Percentiles rank a stretch among this genome's conserved stretches.
Conservation (phyloP, 1,140 invertebrate species). For the Brachionus koreanus region DNA sequence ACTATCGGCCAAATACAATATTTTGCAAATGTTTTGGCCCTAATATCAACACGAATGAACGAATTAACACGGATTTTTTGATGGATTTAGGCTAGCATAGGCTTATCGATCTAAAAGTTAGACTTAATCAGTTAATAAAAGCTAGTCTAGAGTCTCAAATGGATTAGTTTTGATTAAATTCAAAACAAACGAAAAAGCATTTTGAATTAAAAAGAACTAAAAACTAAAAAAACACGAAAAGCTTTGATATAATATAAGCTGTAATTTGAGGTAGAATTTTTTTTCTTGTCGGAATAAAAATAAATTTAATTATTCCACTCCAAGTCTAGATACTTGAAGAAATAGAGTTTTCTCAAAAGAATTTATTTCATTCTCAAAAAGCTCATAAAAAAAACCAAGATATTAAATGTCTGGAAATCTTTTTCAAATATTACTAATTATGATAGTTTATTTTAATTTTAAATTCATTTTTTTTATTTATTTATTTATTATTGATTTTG, state of each 20-base stretch:
- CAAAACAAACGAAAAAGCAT: neutral
- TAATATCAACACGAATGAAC: neutral
- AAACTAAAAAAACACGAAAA: neutral
- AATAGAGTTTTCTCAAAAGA: too few relatives aligned
- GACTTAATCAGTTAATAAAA: neutral
- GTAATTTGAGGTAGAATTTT: neutral
- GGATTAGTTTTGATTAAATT: neutral
- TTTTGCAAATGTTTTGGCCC: neutral
- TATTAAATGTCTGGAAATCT: neutral
- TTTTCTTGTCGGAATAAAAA: neutral
- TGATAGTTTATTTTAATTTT: neutral
- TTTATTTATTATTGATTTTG: neutral
- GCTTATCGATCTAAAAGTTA: neutral
- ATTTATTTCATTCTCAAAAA: too few relatives aligned
- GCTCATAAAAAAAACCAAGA: too few relatives aligned
- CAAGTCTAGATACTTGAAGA: neutral
- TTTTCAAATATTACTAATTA: neutral
- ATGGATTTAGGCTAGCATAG: neutral
- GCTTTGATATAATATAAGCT: neutral
- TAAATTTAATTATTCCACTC: neutral
- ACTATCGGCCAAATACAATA: neutral
- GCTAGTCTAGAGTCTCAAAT: neutral
- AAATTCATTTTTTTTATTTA: neutral
- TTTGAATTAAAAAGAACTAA: neutral
- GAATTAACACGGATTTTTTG: neutral